Base-by-base conservation (phyloP, 2,113 vertebrate species). In the Carollia perspicillata region DNA sequence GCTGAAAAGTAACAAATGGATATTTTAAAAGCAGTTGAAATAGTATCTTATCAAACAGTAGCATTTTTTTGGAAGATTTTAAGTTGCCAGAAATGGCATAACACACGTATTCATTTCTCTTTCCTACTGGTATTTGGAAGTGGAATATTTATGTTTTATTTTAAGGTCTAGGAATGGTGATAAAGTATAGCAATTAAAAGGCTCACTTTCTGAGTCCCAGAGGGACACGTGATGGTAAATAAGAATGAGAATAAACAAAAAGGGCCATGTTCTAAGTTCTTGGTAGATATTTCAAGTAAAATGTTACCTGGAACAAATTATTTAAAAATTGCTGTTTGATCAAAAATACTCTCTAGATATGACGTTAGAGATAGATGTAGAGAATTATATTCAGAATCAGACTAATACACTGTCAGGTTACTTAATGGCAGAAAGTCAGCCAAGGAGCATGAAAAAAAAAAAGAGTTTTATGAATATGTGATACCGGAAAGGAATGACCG, bases 11-110 rank as follows among this genome's bases (percentile, higher is more conserved):
- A 74, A 92, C 23, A 84, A 26, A 74, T 33, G 1, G 53, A 47
- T 71, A 92, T 86, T 81, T 96, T 60, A 65, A 91, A 69, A 95
- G 51, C 6, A 71, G 33, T 17, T 91, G 60, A 93, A 69, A 84
- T 5, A 69, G 35, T 1, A 30, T 63, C 17, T 79, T 60, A 60
- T 72, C 86, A 49, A 93, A 90, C 2, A 93, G 37, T 16, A 42
- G 37, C 42, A 65, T 92, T 86, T 47, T 22, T 49, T 40, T 17
- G 51, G 16, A 78, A 83, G 23, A 65, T 9, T 78, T 93, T 47
- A 60, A 94, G 33, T 37, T 84, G 13, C 18, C 5, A 85, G 42
- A 69, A 69, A 53, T 58, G n/a, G 55, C 26, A 30, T 8, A 53
- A 65, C 7, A 80, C 33, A 49, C 23, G 13, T 6, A n/a, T 55